These are phyloP conservation scores for Paguma larvata DNA, from an alignment of 2,797 vertebrate genomes.

Conservation along the genomic window DNA sequence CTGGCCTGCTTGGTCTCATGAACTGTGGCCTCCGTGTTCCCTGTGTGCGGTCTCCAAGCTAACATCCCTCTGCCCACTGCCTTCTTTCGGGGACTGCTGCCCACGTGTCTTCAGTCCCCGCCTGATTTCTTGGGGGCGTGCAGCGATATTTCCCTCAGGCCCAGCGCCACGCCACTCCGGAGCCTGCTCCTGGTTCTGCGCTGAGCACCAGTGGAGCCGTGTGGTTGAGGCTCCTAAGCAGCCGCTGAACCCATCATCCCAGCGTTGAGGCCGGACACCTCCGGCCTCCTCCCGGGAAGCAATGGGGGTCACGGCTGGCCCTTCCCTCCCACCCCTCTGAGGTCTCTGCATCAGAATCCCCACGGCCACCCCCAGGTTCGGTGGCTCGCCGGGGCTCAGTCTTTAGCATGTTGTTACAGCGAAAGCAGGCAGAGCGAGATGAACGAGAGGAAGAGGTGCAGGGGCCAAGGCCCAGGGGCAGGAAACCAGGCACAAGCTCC, in stretches of 20 bases:
- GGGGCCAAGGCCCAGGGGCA: background rate
- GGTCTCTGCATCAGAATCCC: background rate
- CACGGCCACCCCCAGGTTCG: background rate
- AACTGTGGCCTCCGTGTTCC: fast-evolving
- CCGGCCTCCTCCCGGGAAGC: fast-evolving
- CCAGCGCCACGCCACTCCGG: fast-evolving
- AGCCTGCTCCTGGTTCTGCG: background rate
- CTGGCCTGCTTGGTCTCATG: fast-evolving
- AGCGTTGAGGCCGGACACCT: fast-evolving
- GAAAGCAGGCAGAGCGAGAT: too few species aligned
- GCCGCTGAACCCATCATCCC: fast-evolving
- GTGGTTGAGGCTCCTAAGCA: fast-evolving
- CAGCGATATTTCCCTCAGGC: fast-evolving
- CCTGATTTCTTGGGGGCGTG: background rate
- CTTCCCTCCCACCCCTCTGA: background rate
- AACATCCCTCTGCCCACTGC: fast-evolving
- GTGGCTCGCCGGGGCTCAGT: background rate
- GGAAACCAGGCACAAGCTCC: background rate
- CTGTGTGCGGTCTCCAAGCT: fast-evolving
- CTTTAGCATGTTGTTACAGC: too few species aligned
- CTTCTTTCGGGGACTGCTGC: background rate
- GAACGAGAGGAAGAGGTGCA: fast-evolving
- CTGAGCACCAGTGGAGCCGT: fast-evolving
- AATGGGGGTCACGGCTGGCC: background rate
- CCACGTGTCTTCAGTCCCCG: fast-evolving